phyloP scores from a whole-genome alignment of 2,113 vertebrate genomes.

The Nibea coibor region DNA sequence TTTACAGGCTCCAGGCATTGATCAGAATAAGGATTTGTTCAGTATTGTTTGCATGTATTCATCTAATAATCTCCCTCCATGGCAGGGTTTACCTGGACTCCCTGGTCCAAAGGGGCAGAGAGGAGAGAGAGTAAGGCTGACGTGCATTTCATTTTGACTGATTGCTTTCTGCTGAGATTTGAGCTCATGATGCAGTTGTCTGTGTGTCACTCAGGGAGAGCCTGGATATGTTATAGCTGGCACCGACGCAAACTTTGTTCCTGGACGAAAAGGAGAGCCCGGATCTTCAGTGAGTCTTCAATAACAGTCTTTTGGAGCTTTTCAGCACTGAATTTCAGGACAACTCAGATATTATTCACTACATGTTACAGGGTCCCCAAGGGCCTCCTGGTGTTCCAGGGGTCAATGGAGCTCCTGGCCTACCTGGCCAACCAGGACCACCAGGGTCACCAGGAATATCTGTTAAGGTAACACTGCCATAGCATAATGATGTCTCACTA shows the following conservation, averaged over 20 bases:
- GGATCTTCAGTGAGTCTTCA: slow-evolving; percentile 85
- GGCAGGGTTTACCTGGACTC: slow-evolving; percentile 85
- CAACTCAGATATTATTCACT: not conserved
- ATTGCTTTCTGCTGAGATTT: not conserved
- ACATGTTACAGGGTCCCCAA: slow-evolving; percentile 75
- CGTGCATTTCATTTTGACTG: not conserved
- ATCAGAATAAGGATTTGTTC: not conserved
- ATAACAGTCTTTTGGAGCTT: not conserved
- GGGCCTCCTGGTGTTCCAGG: slow-evolving; percentile 77
- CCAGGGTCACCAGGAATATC: slow-evolving; percentile 84
- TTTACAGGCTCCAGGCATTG: not conserved
- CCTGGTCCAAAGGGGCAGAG: slow-evolving; percentile 88
- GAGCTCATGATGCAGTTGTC: not conserved
- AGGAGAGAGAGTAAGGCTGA: slow-evolving; percentile 89
- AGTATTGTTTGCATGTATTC: not conserved
- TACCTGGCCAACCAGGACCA: slow-evolving; percentile 81
- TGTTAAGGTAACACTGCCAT: slow-evolving; percentile 84
- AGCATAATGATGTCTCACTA: not conserved
- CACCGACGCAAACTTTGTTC: slow-evolving; percentile 82
- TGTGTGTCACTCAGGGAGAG: slow-evolving; percentile 83
- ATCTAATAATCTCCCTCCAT: not conserved
- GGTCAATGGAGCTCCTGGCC: slow-evolving; percentile 78
- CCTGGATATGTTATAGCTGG: slow-evolving; percentile 89
- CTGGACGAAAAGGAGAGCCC: slow-evolving; percentile 88
- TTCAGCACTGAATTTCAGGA: not conserved